Percentiles rank a stretch among this genome's conserved stretches.
These are phyloP conservation scores for Siderastrea radians DNA, from an alignment of 92 coral and sea anemone genomes.

Conservation along the genomic window DNA sequence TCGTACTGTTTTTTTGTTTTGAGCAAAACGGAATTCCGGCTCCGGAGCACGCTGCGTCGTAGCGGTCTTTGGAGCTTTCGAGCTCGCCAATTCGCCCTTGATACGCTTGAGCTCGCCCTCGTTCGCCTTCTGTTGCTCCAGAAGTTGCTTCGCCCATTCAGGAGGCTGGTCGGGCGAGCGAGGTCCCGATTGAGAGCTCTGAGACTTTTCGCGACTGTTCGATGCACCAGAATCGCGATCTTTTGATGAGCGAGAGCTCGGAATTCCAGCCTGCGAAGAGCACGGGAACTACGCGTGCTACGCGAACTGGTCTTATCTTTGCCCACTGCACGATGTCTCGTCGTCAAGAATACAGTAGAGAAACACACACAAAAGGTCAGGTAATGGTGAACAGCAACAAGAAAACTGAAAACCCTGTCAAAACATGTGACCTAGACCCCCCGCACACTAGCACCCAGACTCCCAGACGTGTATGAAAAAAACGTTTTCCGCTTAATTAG, in stretches of 20 bases:
- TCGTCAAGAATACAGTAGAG: too few relatives aligned
- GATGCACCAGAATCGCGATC: constrained; percentile 5
- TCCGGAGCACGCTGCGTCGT: constrained; percentile 33
- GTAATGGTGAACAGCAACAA: too few relatives aligned
- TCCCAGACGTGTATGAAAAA: too few relatives aligned
- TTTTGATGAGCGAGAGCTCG: background rate
- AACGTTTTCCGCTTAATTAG: too few relatives aligned
- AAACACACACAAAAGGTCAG: too few relatives aligned
- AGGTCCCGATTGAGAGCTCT: background rate
- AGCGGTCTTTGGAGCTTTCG: constrained; percentile 36
- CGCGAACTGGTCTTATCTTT: too few relatives aligned
- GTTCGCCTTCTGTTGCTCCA: constrained; percentile 31
- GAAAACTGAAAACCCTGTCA: too few relatives aligned
- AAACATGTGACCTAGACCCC: too few relatives aligned
- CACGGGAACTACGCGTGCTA: background rate
- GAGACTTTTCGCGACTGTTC: background rate
- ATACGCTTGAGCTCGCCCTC: constrained; percentile 29
- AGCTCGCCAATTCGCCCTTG: constrained; percentile 25
- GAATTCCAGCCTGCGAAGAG: constrained; percentile 9
- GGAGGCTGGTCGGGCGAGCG: constrained; percentile 25
- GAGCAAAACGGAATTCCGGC: constrained; percentile 53
- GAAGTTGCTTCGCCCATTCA: constrained; percentile 42
- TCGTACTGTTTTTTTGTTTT: constrained; percentile 66
- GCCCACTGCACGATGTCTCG: too few relatives aligned
- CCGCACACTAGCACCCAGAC: too few relatives aligned